Percentiles rank a stretch among this genome's conserved stretches.
Evolutionary conservation across 2,888 invertebrate species (phyloP).

Genomic region (Diaphora mendica): DNA sequence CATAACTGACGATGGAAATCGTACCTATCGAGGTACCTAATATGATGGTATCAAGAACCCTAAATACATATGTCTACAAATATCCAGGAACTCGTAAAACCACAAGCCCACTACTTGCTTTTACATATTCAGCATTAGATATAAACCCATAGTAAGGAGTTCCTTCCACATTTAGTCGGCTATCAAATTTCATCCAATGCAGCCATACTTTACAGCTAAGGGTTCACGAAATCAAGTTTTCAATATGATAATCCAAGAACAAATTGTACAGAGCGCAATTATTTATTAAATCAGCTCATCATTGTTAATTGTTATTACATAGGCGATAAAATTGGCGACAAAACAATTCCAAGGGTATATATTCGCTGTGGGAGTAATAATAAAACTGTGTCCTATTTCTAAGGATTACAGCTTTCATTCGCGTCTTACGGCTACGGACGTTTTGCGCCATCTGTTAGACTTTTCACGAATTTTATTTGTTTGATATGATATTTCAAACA

Average conservation of each 20-base stretch:
- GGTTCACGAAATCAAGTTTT: neutral
- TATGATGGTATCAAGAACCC: neutral
- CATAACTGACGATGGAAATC: too few relatives aligned
- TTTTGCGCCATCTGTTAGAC: neutral
- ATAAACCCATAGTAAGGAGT: neutral
- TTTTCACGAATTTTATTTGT: neutral
- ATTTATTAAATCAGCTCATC: neutral
- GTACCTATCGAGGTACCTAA: too few relatives aligned
- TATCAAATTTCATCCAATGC: neutral
- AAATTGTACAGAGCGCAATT: neutral
- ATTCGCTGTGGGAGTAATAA: neutral
- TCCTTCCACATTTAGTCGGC: neutral
- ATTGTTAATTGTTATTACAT: neutral
- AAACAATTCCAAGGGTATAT: neutral
- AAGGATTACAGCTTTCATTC: neutral
- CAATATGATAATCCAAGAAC: neutral
- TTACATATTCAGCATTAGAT: neutral
- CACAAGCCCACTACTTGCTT: neutral
- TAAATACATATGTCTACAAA: slow-evolving; percentile 1
- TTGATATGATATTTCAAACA: too few relatives aligned
- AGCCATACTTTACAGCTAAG: neutral
- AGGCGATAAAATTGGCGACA: neutral
- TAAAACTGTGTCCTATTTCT: neutral
- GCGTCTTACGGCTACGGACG: neutral
- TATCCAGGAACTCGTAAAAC: neutral